Base-by-base conservation (phyloP, 2,113 vertebrate species). In the Dasyornis broadbenti region DNA sequence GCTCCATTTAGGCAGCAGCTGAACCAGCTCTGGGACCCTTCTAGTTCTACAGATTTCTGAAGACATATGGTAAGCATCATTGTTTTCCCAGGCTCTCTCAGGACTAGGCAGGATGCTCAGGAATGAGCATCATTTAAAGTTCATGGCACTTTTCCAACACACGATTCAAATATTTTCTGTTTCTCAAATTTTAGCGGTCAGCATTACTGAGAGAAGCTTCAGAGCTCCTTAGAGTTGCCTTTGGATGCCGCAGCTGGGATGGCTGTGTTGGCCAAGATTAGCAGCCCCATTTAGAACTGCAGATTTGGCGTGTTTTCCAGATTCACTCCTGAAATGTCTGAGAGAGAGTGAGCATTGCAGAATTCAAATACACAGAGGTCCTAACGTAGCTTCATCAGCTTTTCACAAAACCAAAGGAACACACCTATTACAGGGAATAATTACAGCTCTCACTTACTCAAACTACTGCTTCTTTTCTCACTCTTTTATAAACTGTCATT, bases 141-240 rank as follows among this genome's bases (percentile, higher is more conserved):
- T 76, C 27, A 54, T 27, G 21, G 33, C 39, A 80, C 11, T 77
- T 71, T 79, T 82, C 61, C 42, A 77, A 37, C 5, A n/a, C 0
- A 0, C 7, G 6, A 80, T 53, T 89, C 4, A 69, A 80, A 23
- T 52, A 44, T 19, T 93, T 68, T 18, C 24, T 22, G 14, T 39
- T 89, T 35, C 37, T 20, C 0, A 0, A 73, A 82, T 82, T 78
- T 56, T 23, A 70, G 10, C 0, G 0, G 60, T 70, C 37, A 69
- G 22, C 17, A 10, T 45, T 47, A 66, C 33, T 37, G 40, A 69
- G 15, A 71, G 64, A 70, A 40, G 26, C 15, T 53, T 40, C 65
- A 79, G 78, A 73, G 49, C 37, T 52, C 44, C 53, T 63, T 21
- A 7, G 49, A 40, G 28, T 5, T 52, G 35, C 37, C 35, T 68